phyloP scores from a whole-genome alignment of 2,888 invertebrate genomes.

The Choristoneura rosaceana region DNA sequence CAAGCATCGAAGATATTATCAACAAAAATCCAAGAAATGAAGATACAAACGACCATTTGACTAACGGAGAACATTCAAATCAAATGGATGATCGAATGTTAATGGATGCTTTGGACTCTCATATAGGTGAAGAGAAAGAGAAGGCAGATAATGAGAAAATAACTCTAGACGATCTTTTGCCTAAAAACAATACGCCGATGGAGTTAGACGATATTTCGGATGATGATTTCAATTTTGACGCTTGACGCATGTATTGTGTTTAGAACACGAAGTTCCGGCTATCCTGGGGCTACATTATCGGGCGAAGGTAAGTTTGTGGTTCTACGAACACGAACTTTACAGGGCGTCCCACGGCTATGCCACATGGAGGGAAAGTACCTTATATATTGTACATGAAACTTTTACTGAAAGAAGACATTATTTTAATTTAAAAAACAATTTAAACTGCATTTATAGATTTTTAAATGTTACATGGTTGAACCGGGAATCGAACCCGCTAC shows the following conservation, averaged over 20 bases:
- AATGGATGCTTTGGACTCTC: constrained; percentile 12
- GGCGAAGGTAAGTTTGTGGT: too few species aligned
- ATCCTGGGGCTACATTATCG: too few species aligned
- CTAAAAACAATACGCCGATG: constrained; percentile 12
- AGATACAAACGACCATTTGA: not conserved
- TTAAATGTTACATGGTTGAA: too few species aligned
- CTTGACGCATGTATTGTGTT: not conserved
- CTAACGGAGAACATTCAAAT: not conserved
- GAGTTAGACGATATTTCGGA: constrained; percentile 43
- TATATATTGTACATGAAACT: too few species aligned
- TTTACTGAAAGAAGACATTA: too few species aligned
- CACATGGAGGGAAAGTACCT: too few species aligned
- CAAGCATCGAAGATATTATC: constrained; percentile 36
- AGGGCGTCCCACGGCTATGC: too few species aligned
- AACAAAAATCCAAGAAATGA: constrained; percentile 32
- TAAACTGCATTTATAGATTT: too few species aligned
- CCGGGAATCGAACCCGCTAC: too few species aligned
- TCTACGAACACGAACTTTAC: too few species aligned
- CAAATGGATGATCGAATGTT: constrained; percentile 16
- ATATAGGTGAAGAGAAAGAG: constrained; percentile 13
- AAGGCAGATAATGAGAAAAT: constrained; percentile 33
- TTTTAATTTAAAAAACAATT: too few species aligned
- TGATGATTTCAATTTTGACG: constrained; percentile 44
- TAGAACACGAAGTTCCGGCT: too few species aligned
- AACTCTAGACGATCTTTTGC: constrained; percentile 39